Evolutionary conservation across 2,113 vertebrate genomes (phyloP).

Genomic region (Pomatorhinus ruficollis): DNA sequence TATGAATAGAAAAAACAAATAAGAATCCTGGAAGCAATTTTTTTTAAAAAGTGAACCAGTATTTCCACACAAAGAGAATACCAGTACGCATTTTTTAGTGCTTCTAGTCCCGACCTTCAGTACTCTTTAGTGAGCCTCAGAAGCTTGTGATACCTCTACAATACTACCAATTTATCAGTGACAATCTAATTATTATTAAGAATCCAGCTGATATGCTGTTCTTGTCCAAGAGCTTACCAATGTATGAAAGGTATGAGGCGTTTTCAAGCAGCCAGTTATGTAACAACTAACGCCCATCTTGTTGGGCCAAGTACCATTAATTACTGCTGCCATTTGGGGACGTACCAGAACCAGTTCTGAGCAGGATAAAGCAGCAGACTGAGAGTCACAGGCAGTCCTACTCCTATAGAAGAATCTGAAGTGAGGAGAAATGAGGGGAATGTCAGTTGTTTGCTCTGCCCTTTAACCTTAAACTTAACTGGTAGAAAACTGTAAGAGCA

Average conservation of each 20-base stretch:
- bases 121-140: background rate
- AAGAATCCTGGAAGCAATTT: background rate
- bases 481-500: background rate
- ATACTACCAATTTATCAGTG: background rate
- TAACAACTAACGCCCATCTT: background rate
- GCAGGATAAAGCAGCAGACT: background rate
- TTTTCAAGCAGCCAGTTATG: background rate
- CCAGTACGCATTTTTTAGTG: background rate
- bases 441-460: background rate
- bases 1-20: background rate
- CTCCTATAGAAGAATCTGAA: background rate
- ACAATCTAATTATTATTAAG: conserved; percentile 3
- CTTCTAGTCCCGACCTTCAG: background rate
- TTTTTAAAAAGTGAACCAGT: background rate
- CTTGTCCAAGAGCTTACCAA: background rate
- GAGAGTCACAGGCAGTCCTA: background rate
- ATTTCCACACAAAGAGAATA: background rate
- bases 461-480: background rate
- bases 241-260: background rate
- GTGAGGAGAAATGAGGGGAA: background rate
- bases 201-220: background rate
- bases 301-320: background rate
- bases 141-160: background rate
- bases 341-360: background rate
- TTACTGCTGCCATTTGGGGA: background rate